Base-by-base conservation (phyloP, 2,113 vertebrate species). In the Nansenia antarctica region DNA sequence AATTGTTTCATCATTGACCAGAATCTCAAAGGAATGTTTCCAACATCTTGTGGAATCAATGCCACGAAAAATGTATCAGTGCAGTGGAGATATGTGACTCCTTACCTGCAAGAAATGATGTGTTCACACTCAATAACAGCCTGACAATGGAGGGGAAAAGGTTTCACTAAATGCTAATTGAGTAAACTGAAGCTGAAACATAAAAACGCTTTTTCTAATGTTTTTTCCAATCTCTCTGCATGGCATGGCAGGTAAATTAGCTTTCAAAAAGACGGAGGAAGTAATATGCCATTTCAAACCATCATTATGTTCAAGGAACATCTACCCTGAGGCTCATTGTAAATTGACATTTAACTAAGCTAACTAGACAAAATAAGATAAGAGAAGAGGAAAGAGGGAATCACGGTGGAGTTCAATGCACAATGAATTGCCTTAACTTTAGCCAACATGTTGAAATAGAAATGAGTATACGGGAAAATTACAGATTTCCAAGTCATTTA, bases 331-430 rank as follows among this genome's bases (percentile, higher is more conserved):
- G 67, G 58, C 65, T 74, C 53, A 18, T 27, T 32, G 47, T 68
- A 72, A n/a, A 70, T 47, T 77, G 63, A 57, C 74, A 81, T 77
- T 81, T 77, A 77, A 74, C 62, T 71, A 77, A 54, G 65, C 62
- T 71, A 67, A 69, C 20, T n/a, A n/a, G n/a, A n/a, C n/a, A n/a
- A n/a, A n/a, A n/a, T n/a, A n/a, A n/a, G n/a, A n/a, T n/a, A n/a
- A n/a, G 37, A 57, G 11, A 64, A 61, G 35, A 57, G 24, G 22
- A n/a, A n/a, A n/a, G n/a, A n/a, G n/a, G n/a, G n/a, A n/a, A n/a
- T n/a, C n/a, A n/a, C 29, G 9, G 42, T 45, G 39, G 67, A 52
- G 34, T 58, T 15, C 39, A 68, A 77, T 63, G 34, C 57, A 42
- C 45, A 73, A 63, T 18, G 35, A 37, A 62, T 24, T 53, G 11